Conservation (phyloP, 2,888 invertebrate species). For the Crepidodera aurea region DNA sequence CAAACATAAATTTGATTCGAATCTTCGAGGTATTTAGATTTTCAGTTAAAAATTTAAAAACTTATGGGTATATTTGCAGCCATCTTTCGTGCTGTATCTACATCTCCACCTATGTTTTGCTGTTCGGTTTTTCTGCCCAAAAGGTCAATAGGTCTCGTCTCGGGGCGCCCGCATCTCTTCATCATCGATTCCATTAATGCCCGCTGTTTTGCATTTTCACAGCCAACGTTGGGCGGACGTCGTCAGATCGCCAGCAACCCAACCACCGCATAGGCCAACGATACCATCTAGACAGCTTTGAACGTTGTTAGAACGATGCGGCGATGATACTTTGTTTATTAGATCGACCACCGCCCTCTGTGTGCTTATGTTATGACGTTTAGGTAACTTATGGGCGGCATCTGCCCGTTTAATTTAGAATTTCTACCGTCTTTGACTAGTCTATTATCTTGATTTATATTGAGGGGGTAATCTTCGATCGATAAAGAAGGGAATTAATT, state of each 20-base stretch:
- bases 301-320: constrained; percentile 30
- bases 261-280: constrained; percentile 23
- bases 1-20: too few species aligned
- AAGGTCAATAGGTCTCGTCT: constrained; percentile 39
- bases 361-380: constrained; percentile 31
- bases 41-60: too few species aligned
- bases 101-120: constrained; percentile 13
- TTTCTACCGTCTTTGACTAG: neutral
- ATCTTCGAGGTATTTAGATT: too few species aligned
- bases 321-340: constrained; percentile 35
- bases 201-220: constrained; percentile 42
- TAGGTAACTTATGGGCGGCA: constrained; percentile 21
- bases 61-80: too few species aligned
- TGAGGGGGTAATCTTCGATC: too few species aligned
- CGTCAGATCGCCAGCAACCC: constrained; percentile 16
- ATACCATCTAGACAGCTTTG: constrained; percentile 37
- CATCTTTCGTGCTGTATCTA: neutral
- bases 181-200: constrained; percentile 41
- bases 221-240: constrained; percentile 12
- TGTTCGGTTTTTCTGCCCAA: constrained; percentile 22
- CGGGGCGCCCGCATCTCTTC: constrained; percentile 39
- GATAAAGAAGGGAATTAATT: too few species aligned
- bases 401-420: constrained; percentile 13
- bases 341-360: constrained; percentile 35
- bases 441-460: neutral